Conservation (phyloP, 1,140 invertebrate genomes). For the Orius insidiosus region DNA sequence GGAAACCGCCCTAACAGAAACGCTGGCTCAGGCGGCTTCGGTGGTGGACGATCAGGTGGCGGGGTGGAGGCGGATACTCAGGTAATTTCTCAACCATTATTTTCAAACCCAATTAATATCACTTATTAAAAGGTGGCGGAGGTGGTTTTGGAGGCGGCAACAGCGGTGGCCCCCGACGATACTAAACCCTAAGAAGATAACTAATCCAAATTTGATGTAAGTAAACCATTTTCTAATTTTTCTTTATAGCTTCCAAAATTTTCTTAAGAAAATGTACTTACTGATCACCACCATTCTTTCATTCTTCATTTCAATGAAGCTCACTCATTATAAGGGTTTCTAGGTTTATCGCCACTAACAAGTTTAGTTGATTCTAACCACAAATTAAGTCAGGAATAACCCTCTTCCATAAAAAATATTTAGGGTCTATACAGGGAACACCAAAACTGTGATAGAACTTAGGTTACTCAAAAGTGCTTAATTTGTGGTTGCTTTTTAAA, state of each 20-base stretch:
- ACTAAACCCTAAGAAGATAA: not conserved
- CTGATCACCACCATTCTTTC: not conserved
- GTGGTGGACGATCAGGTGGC: slow-evolving; percentile 9
- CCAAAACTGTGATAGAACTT: too few relatives aligned
- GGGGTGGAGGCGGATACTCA: slow-evolving; percentile 3
- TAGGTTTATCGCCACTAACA: not conserved
- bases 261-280: not conserved
- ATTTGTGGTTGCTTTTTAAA: slow-evolving; percentile 2
- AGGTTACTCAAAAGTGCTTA: not conserved
- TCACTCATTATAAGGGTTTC: too few relatives aligned
- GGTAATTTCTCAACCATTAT: not conserved
- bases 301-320: not conserved
- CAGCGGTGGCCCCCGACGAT: slow-evolving; percentile 2
- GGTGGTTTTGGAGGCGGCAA: not conserved
- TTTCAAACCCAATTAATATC: not conserved
- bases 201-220: slow-evolving; percentile 9
- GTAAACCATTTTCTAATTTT: not conserved
- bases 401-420: too few relatives aligned
- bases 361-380: not conserved
- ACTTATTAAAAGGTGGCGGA: not conserved
- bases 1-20: not conserved
- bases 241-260: too few relatives aligned
- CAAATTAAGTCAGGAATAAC: not conserved
- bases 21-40: slow-evolving; percentile 10
- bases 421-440: too few relatives aligned